Conservation (phyloP, 2,797 vertebrate species). For the Meda fulgida region DNA sequence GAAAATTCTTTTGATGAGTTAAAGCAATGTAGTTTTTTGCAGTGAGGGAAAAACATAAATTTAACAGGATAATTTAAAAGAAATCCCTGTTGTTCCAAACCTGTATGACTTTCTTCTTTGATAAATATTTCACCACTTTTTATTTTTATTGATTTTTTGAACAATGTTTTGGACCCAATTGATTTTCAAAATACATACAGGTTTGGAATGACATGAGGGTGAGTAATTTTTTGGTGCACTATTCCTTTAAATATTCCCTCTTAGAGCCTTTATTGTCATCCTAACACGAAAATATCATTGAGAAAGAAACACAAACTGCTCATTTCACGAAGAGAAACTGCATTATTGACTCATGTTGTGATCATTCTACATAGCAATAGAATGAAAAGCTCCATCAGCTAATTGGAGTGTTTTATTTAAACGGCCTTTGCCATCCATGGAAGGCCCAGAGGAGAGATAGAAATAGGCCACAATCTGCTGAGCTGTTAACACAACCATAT, state of each 20-base stretch:
- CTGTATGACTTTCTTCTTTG: neutral
- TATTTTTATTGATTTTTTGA: neutral
- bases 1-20: too few species aligned
- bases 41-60: neutral
- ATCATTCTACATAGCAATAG: slow-evolving; percentile 4
- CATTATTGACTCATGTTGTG: slow-evolving; percentile 12
- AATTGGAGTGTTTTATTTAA: slow-evolving; percentile 43
- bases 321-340: neutral
- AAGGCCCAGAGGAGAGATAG: slow-evolving; percentile 13
- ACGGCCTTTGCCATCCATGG: slow-evolving; percentile 24
- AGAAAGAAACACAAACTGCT: neutral
- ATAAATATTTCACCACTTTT: neutral
- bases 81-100: neutral
- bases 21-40: too few species aligned
- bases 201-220: neutral
- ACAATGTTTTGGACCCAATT: neutral
- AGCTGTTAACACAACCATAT: slow-evolving; percentile 19
- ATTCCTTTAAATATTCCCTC: neutral
- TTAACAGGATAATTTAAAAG: neutral
- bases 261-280: neutral
- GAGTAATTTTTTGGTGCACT: neutral
- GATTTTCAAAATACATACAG: neutral
- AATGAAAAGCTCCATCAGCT: slow-evolving; percentile 34
- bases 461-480: slow-evolving; percentile 31
- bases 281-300: neutral